Conservation (phyloP, 2,797 vertebrate genomes). For the Gymnocypris eckloni region DNA sequence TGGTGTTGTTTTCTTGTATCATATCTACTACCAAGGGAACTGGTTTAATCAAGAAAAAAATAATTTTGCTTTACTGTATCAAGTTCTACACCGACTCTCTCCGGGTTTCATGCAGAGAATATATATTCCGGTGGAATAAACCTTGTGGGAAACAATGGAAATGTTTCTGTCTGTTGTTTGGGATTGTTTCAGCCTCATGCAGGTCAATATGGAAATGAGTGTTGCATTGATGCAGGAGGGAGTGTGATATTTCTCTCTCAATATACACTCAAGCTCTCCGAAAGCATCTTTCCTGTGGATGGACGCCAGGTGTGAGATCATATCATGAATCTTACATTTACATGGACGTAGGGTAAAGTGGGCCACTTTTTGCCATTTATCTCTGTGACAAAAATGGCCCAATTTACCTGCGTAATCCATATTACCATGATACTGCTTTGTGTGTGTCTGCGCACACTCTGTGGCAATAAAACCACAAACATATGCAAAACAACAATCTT, state of each 20-base stretch:
- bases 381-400: conserved; percentile 12
- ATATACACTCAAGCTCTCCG: conserved; percentile 4
- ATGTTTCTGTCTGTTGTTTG: neutral
- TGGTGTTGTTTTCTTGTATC: neutral
- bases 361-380: conserved; percentile 1
- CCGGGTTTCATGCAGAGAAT: neutral
- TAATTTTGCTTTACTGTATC: neutral
- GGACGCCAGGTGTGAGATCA: neutral
- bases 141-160: conserved; percentile 22
- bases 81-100: neutral
- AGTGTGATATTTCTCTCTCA: conserved; percentile 13
- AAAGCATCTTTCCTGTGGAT: neutral
- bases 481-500: neutral
- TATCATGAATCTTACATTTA: conserved; percentile 15
- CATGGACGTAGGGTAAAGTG: neutral
- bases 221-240: conserved; percentile 11
- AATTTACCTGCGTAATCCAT: neutral
- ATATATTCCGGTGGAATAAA: neutral
- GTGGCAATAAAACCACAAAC: neutral
- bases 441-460: neutral
- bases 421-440: neutral
- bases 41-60: conserved; percentile 10
- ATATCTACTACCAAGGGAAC: conserved; percentile 5
- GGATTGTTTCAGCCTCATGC: neutral
- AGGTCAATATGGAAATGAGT: conserved; percentile 33